Base-by-base conservation (phyloP, 2,797 vertebrate genomes). In the Heteromormyrus szaboi region DNA sequence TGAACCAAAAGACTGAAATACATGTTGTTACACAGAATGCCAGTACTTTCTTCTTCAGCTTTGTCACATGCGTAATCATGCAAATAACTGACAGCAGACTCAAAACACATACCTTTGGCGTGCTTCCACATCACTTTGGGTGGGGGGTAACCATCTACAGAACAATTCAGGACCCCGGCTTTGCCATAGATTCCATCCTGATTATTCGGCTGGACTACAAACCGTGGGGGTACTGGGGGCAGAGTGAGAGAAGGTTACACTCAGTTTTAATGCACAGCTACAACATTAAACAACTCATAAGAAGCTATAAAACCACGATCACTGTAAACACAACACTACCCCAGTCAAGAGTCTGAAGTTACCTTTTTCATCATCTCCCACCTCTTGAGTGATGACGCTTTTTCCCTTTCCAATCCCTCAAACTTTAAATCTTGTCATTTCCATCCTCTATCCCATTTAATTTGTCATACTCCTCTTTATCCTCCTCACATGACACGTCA, bases 61-160 rank as follows among this genome's bases (percentile, higher is more conserved):
- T 22, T 85, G 48, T 25, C 6, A n/a, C 76, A 44, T 11, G 25
- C 29, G 1, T 85, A 81, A 46, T 81, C 29, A 81, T 81, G 37
- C 4, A 1, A 79, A 12, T 19, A 17, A 81, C 46, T 76, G 48
- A 79, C 8, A 86, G 1, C 22, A 46, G 41, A 17, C 19, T 81
- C 19, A 56, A 50, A 72, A 51, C 12, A 44, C 6, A 65, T 94
- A 96, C 97, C 97, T 96, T 98, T 99, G 46, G 98, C 98, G 0
- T 99, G 98, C 76, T 99, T 99, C 98, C 98, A 99, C 97, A 99
- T 98, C 93, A 99, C 98, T 93, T 99, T 99, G 0, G 98, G 98
- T 41, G 98, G 98, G 0, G 98, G 98, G 90, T 99, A 99, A 81
- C 98, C 98, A 0, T 99, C 98, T 14, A 99, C 98, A 0, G 98